phyloP scores from a whole-genome alignment of 2,797 vertebrate genomes.

The Myotis pilosus region DNA sequence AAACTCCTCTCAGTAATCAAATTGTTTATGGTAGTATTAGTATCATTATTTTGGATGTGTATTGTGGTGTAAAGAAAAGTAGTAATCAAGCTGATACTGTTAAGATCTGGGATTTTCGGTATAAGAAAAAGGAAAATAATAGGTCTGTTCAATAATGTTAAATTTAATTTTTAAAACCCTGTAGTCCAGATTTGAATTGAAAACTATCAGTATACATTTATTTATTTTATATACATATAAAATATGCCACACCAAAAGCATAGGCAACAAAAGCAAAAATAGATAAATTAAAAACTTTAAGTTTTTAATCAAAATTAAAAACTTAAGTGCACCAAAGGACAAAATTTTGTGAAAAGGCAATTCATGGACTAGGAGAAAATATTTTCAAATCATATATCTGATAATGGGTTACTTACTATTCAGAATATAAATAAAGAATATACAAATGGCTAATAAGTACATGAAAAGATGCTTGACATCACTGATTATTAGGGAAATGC shows the following conservation, averaged over 20 bases:
- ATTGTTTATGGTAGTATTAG: background rate
- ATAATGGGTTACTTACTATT: background rate
- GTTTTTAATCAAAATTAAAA: background rate
- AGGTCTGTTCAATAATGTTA: background rate
- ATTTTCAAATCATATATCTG: background rate
- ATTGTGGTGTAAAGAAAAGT: background rate
- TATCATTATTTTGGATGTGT: background rate
- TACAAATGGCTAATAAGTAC: background rate
- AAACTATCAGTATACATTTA: background rate
- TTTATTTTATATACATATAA: no score
- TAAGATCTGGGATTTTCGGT: background rate
- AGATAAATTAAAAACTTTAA: background rate
- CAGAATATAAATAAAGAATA: background rate
- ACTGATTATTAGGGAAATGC: background rate
- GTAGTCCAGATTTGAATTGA: background rate
- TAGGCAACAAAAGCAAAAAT: background rate
- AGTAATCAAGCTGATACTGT: background rate
- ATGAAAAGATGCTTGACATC: background rate
- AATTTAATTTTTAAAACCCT: background rate
- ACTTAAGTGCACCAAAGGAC: background rate
- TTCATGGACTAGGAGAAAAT: background rate
- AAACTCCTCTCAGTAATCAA: background rate
- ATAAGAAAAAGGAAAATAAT: background rate
- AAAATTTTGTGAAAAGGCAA: background rate
- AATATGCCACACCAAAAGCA: background rate